Conservation (phyloP, 2,888 invertebrate species). For the Leucophora obtusa region DNA sequence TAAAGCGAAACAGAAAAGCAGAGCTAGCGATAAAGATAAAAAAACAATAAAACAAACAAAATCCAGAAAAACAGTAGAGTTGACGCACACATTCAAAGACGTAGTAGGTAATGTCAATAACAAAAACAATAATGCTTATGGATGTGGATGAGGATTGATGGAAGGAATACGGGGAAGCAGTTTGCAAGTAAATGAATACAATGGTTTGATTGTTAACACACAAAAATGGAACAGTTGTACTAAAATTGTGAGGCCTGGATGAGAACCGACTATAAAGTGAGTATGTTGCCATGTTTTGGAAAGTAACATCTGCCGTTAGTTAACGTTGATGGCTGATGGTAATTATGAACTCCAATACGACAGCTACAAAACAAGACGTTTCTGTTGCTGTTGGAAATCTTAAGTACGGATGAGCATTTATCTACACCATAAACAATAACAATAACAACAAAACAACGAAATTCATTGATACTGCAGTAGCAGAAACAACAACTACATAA, state of each 20-base stretch:
- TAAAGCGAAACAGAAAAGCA: constrained; percentile 1
- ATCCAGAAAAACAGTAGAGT: constrained; percentile 17
- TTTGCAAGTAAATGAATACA: constrained; percentile 8
- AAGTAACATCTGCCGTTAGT: constrained; percentile 45
- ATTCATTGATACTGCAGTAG: constrained; percentile 1
- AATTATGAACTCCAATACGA: constrained; percentile 18
- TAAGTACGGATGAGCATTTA: constrained; percentile 5
- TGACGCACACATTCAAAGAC: constrained; percentile 32
- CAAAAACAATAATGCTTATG: constrained; percentile 11
- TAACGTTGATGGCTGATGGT: constrained; percentile 26
- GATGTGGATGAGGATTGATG: constrained; percentile 4
- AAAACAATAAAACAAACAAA: constrained; percentile 13
- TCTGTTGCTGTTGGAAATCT: constrained; percentile 1
- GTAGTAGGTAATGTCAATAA: neutral
- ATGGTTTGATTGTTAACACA: constrained; percentile 1
- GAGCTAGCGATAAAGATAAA: neutral
- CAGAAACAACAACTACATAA: constrained; percentile 18
- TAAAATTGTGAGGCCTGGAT: constrained; percentile 13
- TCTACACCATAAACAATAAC: constrained; percentile 2
- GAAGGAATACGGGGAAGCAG: constrained; percentile 6
- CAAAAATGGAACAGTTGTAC: constrained; percentile 42
- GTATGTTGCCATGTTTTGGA: constrained; percentile 7
- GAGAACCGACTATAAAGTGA: neutral
- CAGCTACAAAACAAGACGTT: neutral
- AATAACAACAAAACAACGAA: neutral